A percentile compares a stretch with the other conserved stretches of the same genome.
Evolutionary conservation across 1,140 invertebrate genomes (phyloP).

Genomic region (Trichoplusia ni): DNA sequence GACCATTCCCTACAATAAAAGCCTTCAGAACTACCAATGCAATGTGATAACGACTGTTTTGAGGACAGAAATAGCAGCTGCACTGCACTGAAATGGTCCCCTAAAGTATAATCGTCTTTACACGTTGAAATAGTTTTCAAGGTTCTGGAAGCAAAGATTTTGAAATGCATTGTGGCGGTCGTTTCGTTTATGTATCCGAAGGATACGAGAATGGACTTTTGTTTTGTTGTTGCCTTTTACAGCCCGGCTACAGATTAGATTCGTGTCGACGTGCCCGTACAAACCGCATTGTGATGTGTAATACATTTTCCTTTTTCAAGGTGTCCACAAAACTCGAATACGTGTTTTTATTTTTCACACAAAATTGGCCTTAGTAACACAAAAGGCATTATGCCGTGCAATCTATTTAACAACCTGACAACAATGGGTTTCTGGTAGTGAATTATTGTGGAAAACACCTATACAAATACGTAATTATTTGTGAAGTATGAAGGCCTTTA

Average conservation of each 20-base stretch:
- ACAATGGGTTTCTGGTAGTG: slow-evolving; percentile 10
- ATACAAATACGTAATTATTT: slow-evolving; percentile 36
- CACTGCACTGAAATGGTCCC: slow-evolving; percentile 1
- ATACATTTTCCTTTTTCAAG: slow-evolving; percentile 7
- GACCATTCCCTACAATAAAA: slow-evolving; percentile 13
- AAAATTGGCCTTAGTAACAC: neutral
- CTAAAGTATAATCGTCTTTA: neutral
- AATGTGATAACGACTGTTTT: slow-evolving; percentile 5
- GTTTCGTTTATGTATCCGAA: slow-evolving; percentile 11
- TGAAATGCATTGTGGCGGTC: neutral
- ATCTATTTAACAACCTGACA: slow-evolving; percentile 13
- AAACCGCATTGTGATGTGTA: neutral
- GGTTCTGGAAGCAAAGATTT: neutral
- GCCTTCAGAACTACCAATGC: slow-evolving; percentile 7
- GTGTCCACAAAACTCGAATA: slow-evolving; percentile 4
- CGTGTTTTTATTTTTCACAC: neutral
- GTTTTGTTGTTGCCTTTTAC: slow-evolving; percentile 5
- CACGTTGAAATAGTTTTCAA: neutral
- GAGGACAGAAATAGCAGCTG: slow-evolving; percentile 1
- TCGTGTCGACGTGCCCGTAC: neutral
- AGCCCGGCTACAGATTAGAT: neutral
- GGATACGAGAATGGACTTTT: slow-evolving; percentile 5
- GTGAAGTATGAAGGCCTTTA: slow-evolving; percentile 32
- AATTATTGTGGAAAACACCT: slow-evolving; percentile 34
- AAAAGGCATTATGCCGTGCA: slow-evolving; percentile 5